Percentiles rank a stretch among this genome's conserved stretches.
Evolutionary conservation across 2,797 vertebrate genomes (phyloP).

Genomic region (Pipistrellus kuhlii): DNA sequence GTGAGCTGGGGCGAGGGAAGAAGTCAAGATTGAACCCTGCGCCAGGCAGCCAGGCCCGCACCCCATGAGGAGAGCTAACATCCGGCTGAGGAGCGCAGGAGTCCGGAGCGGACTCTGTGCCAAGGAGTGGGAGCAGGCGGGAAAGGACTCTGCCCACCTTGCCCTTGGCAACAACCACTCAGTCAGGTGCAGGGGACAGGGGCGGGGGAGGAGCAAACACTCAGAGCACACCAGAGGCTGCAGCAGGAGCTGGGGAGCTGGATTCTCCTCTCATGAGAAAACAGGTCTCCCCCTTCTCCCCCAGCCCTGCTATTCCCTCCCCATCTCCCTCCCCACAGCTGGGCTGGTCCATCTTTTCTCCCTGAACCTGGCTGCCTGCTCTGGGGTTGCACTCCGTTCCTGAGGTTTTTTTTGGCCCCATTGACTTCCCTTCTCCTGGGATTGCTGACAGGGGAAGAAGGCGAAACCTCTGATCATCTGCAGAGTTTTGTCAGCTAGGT

Average conservation of each 20-base stretch:
- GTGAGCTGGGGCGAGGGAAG: slow-evolving; percentile 1
- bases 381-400: not conserved
- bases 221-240: not conserved
- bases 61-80: not conserved
- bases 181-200: not conserved
- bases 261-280: not conserved
- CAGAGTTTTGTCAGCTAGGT: not conserved
- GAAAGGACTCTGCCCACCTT: slow-evolving; percentile 59
- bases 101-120: not conserved
- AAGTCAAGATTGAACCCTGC: slow-evolving; percentile 3
- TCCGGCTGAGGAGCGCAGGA: not conserved
- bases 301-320: no score
- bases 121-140: slow-evolving; percentile 35
- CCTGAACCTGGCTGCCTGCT: not conserved
- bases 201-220: not conserved
- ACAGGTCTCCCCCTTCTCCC: no score
- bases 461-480: not conserved
- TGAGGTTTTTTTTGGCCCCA: not conserved
- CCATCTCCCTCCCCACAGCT: no score
- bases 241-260: not conserved
- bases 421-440: not conserved
- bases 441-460: not conserved
- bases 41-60: not conserved
- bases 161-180: slow-evolving; percentile 38
- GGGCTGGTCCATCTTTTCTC: rapidly evolving